Percentiles rank a stretch among this genome's conserved stretches.
phyloP scores from a whole-genome alignment of 2,113 vertebrate genomes.

The Microcebus murinus region DNA sequence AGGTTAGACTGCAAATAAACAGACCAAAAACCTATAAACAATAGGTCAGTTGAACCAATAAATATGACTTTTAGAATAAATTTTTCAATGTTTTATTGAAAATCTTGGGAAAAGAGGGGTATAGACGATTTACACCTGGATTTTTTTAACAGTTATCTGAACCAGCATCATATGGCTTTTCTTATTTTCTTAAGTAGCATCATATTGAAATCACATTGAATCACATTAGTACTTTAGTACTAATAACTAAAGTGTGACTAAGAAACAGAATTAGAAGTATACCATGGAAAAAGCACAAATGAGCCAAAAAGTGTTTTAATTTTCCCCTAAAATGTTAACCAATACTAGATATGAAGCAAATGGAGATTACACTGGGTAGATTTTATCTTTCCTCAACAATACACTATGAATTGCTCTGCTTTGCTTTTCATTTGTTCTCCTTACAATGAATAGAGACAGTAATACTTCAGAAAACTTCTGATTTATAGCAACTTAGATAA shows the following conservation, averaged over 20 bases:
- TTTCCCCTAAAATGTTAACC: not conserved
- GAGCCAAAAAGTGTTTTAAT: not conserved
- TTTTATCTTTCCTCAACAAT: not conserved
- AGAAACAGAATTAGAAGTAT: not conserved
- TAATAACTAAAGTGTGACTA: not conserved
- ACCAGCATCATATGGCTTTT: not conserved
- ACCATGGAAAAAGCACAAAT: not conserved
- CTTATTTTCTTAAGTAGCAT: not conserved
- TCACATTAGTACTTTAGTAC: no score
- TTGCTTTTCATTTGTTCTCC: not conserved
- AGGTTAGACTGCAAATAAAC: not conserved
- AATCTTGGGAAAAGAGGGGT: not conserved
- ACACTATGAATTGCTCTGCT: not conserved
- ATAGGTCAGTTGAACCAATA: not conserved
- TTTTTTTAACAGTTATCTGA: not conserved
- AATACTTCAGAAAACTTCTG: not conserved
- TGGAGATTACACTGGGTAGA: not conserved
- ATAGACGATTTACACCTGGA: not conserved
- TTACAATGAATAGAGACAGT: not conserved
- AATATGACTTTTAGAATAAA: not conserved
- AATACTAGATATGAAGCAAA: not conserved
- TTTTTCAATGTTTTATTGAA: not conserved
- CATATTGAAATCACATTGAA: not conserved
- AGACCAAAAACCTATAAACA: not conserved
- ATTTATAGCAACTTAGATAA: not conserved